These are phyloP conservation scores for Calcarius lapponicus DNA, from an alignment of 2,797 vertebrate species.

Conservation along the genomic window DNA sequence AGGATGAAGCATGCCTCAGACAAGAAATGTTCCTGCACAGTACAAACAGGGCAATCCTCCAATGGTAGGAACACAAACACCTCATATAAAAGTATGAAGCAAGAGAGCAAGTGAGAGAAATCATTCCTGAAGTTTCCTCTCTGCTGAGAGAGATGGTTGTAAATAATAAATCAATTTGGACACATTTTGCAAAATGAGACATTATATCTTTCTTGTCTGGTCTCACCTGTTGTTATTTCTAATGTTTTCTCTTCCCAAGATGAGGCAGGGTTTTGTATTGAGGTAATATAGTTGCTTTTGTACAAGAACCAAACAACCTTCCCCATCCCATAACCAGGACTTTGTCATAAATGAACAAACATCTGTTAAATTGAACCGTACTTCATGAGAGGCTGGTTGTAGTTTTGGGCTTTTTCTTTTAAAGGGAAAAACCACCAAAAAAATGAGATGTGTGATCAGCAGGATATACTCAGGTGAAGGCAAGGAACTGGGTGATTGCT, in stretches of 20 bases:
- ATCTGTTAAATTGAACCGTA: constrained; percentile 31
- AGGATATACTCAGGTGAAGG: not conserved
- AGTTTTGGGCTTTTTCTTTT: not conserved
- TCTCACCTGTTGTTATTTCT: constrained; percentile 49
- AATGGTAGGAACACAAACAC: not conserved
- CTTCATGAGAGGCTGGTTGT: not conserved
- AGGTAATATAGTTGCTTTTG: constrained; percentile 12
- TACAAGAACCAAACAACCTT: constrained; percentile 6
- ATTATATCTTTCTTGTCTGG: not conserved
- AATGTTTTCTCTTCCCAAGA: constrained; percentile 7
- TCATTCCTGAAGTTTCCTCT: not conserved
- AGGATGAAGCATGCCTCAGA: not conserved
- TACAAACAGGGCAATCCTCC: not conserved
- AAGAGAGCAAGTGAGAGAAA: not conserved
- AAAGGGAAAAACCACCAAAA: not conserved
- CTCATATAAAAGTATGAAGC: not conserved
- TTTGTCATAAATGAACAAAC: constrained; percentile 8
- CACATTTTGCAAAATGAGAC: not conserved
- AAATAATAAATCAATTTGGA: not conserved
- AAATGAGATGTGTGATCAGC: not conserved
- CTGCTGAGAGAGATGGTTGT: not conserved
- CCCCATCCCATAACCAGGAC: constrained; percentile 11
- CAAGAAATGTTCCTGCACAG: not conserved
- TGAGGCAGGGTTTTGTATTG: not conserved
- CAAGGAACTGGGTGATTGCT: not conserved